phyloP scores from a whole-genome alignment of 2,797 vertebrate genomes.

The Megaceryle alcyon region DNA sequence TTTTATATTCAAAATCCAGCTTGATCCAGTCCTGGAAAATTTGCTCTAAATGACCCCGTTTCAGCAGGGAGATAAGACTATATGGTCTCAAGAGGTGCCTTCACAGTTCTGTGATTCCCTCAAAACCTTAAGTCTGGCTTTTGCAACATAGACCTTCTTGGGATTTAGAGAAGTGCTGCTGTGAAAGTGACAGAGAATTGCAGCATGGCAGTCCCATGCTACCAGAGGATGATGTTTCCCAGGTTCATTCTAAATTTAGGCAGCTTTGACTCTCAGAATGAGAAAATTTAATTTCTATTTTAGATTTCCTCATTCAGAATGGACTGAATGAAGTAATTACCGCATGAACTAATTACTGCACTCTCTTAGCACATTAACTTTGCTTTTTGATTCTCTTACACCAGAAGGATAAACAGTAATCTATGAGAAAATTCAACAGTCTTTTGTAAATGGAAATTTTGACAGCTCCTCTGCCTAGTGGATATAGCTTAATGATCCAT shows the following conservation, averaged over 20 bases:
- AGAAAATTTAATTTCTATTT: neutral
- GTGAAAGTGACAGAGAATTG: neutral
- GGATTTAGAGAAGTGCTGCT: neutral
- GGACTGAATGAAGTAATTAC: neutral
- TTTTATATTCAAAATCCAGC: neutral
- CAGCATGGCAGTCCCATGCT: neutral
- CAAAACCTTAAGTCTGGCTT: neutral
- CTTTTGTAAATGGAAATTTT: neutral
- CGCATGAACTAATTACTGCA: neutral
- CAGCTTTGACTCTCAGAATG: neutral
- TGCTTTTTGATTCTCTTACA: neutral
- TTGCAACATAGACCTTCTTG: neutral
- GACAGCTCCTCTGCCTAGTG: neutral
- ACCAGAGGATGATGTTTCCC: neutral
- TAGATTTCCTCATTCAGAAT: neutral
- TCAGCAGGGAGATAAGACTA: neutral
- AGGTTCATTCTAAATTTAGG: neutral
- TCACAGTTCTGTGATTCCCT: neutral
- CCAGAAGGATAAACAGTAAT: neutral
- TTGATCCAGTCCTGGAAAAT: neutral
- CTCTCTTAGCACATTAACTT: neutral
- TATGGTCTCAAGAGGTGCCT: neutral
- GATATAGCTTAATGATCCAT: neutral
- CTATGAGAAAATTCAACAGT: neutral
- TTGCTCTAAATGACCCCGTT: neutral